phyloP scores from a whole-genome alignment of 2,888 invertebrate species.

The Endomychus coccineus region DNA sequence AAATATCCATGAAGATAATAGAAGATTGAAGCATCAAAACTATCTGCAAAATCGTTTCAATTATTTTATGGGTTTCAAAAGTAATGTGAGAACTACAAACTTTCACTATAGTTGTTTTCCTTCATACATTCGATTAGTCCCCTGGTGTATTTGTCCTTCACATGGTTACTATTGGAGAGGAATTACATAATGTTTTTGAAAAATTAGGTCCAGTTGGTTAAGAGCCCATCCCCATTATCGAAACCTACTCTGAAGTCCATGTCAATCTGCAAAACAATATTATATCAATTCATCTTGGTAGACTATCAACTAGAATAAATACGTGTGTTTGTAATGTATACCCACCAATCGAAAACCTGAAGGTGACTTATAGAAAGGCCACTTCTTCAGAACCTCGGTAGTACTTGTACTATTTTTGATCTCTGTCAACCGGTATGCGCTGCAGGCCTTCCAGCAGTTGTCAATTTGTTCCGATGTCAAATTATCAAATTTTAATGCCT shows the following conservation, averaged over 20 bases:
- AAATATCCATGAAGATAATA: not conserved
- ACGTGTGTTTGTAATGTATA: too few species aligned
- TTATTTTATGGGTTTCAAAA: too few species aligned
- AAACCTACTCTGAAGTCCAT: not conserved
- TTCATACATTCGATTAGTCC: too few species aligned
- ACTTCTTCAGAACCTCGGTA: not conserved
- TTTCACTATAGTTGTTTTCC: too few species aligned
- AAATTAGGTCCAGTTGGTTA: not conserved
- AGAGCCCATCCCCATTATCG: not conserved
- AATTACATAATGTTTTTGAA: not conserved
- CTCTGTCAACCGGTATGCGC: not conserved
- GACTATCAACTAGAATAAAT: too few species aligned
- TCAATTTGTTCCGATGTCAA: constrained; percentile 2
- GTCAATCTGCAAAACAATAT: constrained; percentile 1
- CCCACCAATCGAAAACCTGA: constrained; percentile 2
- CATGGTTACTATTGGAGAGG: not conserved
- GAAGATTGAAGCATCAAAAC: constrained; percentile 1
- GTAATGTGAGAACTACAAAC: too few species aligned
- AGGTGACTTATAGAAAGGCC: not conserved
- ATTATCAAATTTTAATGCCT: constrained; percentile 1
- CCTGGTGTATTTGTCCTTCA: too few species aligned
- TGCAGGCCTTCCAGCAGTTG: constrained; percentile 1
- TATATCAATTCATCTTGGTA: constrained; percentile 1
- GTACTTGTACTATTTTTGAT: not conserved
- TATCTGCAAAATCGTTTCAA: not conserved